Base-by-base conservation (phyloP, 2,113 vertebrate species). In the Serilophus lunatus region DNA sequence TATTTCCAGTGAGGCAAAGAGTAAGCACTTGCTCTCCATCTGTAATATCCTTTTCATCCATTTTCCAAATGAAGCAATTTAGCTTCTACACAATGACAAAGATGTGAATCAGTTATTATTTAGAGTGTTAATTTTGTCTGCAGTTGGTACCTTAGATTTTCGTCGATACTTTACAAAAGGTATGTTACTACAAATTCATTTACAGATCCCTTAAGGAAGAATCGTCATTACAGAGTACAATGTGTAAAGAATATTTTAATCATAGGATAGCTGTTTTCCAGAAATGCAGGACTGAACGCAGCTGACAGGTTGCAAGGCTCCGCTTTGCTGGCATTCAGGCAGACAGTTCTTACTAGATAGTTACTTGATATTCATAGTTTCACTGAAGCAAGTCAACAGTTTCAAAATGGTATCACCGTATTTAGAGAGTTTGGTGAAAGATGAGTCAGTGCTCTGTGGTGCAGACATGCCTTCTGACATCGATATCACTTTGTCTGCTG, bases 301-400 rank as follows among this genome's bases (percentile, higher is more conserved):
- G 25, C 18, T 90, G 54, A 54, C 28, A 65, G 3, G 14, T 20
- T 53, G 15, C 7, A 56, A 66, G 29, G 10, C 4, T 87, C 78
- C 54, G 10, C 29, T 82, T 79, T 86, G 14, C 50, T 77, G 68
- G 5, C 28, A 45, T 54, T 80, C 63, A 54, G 18, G 29, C 28
- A 77, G 29, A 65, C 29, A 35, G n/a, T 35, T 82, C 66, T 65
- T 64, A 31, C 51, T 20, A n/a, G 44, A 17, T 51, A 60, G 65
- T 44, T 38, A 70, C 29, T 82, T 92, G 82, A 66, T 70, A 96
- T 81, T 94, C 92, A 70, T 47, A 86, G 79, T 80, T 63, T 93
- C 72, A 75, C 49, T 86, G 72, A 75, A 92, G 14, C 49, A 72
- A 82, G 51, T 56, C 79, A 93, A 89, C 35, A 51, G 20, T 65